phyloP scores from a whole-genome alignment of 1,140 invertebrate species.

The Holcopasites calliopsidis region DNA sequence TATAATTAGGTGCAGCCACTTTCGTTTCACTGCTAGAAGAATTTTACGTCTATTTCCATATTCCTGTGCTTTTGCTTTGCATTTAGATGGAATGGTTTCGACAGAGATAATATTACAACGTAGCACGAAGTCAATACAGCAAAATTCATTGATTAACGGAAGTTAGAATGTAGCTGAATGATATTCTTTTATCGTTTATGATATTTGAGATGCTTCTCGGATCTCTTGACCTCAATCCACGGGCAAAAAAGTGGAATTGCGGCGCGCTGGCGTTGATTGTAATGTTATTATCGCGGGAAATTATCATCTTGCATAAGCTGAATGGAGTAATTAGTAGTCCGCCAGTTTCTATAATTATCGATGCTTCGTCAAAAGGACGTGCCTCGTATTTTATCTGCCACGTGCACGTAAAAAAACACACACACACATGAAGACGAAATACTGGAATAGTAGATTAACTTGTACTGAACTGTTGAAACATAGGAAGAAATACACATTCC shows the following conservation, averaged over 20 bases:
- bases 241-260: not conserved
- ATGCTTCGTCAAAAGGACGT: not conserved
- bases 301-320: constrained; percentile 6
- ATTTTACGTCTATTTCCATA: not conserved
- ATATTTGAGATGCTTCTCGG: not conserved
- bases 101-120: too few relatives aligned
- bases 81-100: too few relatives aligned
- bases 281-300: constrained; percentile 14
- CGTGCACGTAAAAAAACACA: not conserved
- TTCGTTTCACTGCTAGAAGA: not conserved
- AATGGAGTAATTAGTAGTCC: not conserved
- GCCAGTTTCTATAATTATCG: constrained; percentile 5
- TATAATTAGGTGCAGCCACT: constrained; percentile 32
- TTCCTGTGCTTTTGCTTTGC: too few relatives aligned
- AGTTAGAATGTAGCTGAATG: too few relatives aligned
- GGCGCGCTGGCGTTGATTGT: not conserved
- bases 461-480: too few relatives aligned
- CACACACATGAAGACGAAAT: too few relatives aligned
- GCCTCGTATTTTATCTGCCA: too few relatives aligned
- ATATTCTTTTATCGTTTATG: not conserved
- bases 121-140: not conserved
- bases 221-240: constrained; percentile 22
- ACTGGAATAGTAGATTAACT: too few relatives aligned
- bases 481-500: not conserved
- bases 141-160: not conserved